Evolutionary conservation across 2,797 vertebrate genomes (phyloP).

Genomic region (Podargus strigoides): DNA sequence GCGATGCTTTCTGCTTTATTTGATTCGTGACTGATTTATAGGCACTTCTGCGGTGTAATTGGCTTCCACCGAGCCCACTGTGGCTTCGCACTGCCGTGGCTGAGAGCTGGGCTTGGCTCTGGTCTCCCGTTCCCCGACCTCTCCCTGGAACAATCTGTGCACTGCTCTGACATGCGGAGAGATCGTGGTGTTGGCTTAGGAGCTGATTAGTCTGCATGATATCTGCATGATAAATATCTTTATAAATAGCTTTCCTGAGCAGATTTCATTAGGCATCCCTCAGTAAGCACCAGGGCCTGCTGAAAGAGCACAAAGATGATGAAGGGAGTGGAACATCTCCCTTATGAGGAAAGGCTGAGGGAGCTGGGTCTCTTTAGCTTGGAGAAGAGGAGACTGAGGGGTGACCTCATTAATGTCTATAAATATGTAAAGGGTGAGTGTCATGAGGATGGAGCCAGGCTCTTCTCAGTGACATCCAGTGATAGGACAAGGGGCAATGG

Average conservation of each 20-base stretch:
- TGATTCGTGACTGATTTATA: constrained; percentile 5
- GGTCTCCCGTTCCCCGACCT: neutral
- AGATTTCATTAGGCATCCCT: neutral
- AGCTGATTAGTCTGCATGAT: neutral
- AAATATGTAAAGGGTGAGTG: too few relatives aligned
- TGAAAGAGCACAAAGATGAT: neutral
- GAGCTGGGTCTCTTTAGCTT: too few relatives aligned
- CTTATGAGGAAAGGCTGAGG: too few relatives aligned
- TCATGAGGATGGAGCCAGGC: too few relatives aligned
- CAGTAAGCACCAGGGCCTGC: neutral
- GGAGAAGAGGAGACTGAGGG: too few relatives aligned
- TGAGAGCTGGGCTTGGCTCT: neutral
- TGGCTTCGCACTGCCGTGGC: neutral
- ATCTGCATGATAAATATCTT: neutral
- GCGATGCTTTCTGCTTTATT: neutral
- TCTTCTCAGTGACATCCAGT: too few relatives aligned
- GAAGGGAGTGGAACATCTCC: too few relatives aligned
- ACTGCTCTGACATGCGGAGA: constrained; percentile 1
- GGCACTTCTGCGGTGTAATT: neutral
- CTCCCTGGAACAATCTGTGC: neutral
- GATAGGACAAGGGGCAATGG: too few relatives aligned
- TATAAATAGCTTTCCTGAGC: neutral
- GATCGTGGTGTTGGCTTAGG: neutral
- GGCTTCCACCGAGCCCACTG: neutral
- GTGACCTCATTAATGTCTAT: too few relatives aligned